phyloP scores from a whole-genome alignment of 2,888 invertebrate genomes.

The Mesopsocus fuscifrons region DNA sequence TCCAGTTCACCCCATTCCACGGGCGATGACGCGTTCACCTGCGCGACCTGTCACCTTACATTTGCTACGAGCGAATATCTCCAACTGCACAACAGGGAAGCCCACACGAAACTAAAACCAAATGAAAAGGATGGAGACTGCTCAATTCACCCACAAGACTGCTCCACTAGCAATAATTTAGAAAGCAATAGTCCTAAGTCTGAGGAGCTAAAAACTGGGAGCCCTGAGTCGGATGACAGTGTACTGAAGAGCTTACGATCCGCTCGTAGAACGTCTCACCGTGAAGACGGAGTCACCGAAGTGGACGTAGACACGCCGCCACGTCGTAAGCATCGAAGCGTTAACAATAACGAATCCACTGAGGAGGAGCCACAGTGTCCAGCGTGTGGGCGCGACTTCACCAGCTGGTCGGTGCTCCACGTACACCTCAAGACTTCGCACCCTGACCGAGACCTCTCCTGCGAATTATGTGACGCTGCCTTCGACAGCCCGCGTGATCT shows the following conservation, averaged over 20 bases:
- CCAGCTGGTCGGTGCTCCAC: conserved; percentile 35
- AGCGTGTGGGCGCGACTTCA: conserved; percentile 42
- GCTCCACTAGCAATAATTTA: conserved; percentile 6
- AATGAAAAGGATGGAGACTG: conserved; percentile 3
- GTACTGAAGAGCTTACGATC: conserved; percentile 18
- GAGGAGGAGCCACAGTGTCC: conserved; percentile 29
- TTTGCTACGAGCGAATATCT: too few relatives aligned
- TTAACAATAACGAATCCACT: conserved; percentile 20
- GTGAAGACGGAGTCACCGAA: conserved; percentile 17
- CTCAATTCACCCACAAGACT: conserved; percentile 9
- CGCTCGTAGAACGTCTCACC: conserved; percentile 17
- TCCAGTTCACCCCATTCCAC: too few relatives aligned
- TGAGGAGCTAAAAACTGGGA: background rate
- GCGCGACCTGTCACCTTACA: too few relatives aligned
- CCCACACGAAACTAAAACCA: too few relatives aligned
- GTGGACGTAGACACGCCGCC: conserved; percentile 19
- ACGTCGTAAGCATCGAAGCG: conserved; percentile 20
- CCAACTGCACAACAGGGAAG: too few relatives aligned
- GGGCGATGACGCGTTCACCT: too few relatives aligned
- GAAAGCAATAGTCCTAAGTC: conserved; percentile 7
- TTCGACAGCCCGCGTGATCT: conserved; percentile 42
- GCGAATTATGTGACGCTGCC: conserved; percentile 48
- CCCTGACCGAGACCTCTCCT: conserved; percentile 45
- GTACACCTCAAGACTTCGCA: conserved; percentile 45
- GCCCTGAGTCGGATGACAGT: conserved; percentile 22